A percentile compares a stretch with the other conserved stretches of the same genome.
Evolutionary conservation across 2,113 vertebrate species (phyloP).

Genomic region (Microtus montanus): DNA sequence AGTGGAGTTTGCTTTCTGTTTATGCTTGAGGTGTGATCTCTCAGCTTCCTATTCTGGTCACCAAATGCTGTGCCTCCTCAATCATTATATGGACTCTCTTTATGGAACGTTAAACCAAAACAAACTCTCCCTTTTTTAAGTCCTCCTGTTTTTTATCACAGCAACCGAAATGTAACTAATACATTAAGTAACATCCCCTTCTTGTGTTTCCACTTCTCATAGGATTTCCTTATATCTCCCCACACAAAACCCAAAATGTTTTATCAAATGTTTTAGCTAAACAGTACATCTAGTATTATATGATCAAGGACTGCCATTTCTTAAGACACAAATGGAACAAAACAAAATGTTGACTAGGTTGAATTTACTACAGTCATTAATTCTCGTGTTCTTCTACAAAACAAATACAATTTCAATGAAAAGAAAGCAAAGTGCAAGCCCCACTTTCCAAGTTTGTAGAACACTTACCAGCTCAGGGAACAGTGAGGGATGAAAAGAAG

Average conservation of each 20-base stretch:
- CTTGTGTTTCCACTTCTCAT: not conserved
- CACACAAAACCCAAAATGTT: not conserved
- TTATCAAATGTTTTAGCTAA: slow-evolving; percentile 29
- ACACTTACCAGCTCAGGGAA: slow-evolving; percentile 91
- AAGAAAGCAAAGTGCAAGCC: not conserved
- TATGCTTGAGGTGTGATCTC: not conserved
- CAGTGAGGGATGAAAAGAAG: slow-evolving; percentile 85
- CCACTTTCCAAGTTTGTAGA: not conserved
- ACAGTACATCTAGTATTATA: not conserved
- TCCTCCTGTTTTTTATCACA: not conserved
- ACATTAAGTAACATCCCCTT: not conserved
- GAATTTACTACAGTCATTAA: not conserved
- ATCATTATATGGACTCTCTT: no score
- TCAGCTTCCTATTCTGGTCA: not conserved
- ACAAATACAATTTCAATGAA: slow-evolving; percentile 29
- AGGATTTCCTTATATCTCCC: not conserved
- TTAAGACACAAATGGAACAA: not conserved
- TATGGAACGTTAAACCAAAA: not conserved
- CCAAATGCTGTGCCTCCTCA: no score
- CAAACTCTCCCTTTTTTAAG: not conserved
- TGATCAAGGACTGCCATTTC: not conserved
- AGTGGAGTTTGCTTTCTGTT: not conserved
- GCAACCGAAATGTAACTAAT: not conserved
- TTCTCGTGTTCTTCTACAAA: not conserved
- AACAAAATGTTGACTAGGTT: slow-evolving; percentile 15